Evolutionary conservation across 1,140 invertebrate species (phyloP).

Genomic region (Drosophila pruinosa): DNA sequence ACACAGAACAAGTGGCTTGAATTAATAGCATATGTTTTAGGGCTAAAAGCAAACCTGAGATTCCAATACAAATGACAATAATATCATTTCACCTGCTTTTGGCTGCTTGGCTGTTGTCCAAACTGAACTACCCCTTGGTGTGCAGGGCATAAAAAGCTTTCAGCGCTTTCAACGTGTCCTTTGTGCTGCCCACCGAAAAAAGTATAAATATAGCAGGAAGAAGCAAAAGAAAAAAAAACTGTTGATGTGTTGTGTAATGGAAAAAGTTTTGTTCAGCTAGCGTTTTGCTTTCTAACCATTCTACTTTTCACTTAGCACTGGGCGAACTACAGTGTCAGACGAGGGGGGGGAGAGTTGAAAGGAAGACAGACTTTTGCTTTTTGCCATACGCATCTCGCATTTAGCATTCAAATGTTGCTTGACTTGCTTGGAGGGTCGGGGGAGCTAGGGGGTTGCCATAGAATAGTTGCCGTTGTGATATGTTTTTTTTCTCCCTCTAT

Average conservation of each 20-base stretch:
- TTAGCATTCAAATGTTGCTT: conserved; percentile 36
- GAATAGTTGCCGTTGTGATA: conserved; percentile 31
- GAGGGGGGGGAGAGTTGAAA: neutral
- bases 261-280: conserved; percentile 77
- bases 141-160: conserved; percentile 73
- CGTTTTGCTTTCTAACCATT: conserved; percentile 74
- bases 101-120: conserved; percentile 25
- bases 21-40: neutral
- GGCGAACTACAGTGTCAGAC: neutral
- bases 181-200: conserved; percentile 69
- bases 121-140: conserved; percentile 43
- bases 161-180: conserved; percentile 73
- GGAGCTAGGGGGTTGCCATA: neutral
- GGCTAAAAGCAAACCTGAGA: neutral
- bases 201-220: conserved; percentile 38
- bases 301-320: conserved; percentile 72
- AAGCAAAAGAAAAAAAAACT: conserved; percentile 60
- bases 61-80: neutral
- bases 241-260: conserved; percentile 79
- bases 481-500: neutral
- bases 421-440: no score
- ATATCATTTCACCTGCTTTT: conserved; percentile 8
- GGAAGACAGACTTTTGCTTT: conserved; percentile 54
- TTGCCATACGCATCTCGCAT: conserved; percentile 40
- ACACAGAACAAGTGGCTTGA: neutral